A percentile compares a stretch with the other conserved stretches of the same genome.
Evolutionary conservation across 2,888 invertebrate species (phyloP).

Genomic region (Copidosoma aretas): DNA sequence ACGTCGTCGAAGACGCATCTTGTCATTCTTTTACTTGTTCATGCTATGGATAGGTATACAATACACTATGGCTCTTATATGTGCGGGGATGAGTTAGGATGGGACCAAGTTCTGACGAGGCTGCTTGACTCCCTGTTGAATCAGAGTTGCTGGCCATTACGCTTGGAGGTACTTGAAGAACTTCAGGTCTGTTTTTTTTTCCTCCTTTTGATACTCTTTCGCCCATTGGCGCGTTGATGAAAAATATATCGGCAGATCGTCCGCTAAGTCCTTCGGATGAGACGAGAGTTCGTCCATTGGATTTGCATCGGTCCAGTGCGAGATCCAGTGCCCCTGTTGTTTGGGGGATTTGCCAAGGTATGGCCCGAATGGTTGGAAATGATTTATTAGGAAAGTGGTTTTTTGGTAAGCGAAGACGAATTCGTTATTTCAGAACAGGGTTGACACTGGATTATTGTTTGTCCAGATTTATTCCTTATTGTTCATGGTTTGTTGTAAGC

Average conservation of each 20-base stretch:
- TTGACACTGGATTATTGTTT: too few species aligned
- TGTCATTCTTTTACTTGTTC: not conserved
- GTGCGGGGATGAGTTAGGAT: not conserved
- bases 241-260: conserved; percentile 18
- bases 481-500: too few species aligned
- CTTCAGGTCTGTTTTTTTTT: not conserved
- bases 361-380: not conserved
- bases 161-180: not conserved
- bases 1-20: not conserved
- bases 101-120: not conserved
- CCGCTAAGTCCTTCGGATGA: not conserved
- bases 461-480: too few species aligned
- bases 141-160: conserved; percentile 24
- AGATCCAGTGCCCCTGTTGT: not conserved
- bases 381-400: not conserved
- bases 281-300: not conserved
- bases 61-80: not conserved
- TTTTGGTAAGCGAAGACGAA: not conserved
- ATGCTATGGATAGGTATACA: not conserved
- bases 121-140: conserved; percentile 16
- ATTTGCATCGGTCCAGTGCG: not conserved
- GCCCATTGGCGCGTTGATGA: conserved; percentile 12
- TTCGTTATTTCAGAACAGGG: too few species aligned
- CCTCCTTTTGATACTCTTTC: conserved; percentile 1
- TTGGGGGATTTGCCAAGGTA: conserved; percentile 2